Conservation (phyloP, 2,797 vertebrate species). For the Cyclura pinguis region DNA sequence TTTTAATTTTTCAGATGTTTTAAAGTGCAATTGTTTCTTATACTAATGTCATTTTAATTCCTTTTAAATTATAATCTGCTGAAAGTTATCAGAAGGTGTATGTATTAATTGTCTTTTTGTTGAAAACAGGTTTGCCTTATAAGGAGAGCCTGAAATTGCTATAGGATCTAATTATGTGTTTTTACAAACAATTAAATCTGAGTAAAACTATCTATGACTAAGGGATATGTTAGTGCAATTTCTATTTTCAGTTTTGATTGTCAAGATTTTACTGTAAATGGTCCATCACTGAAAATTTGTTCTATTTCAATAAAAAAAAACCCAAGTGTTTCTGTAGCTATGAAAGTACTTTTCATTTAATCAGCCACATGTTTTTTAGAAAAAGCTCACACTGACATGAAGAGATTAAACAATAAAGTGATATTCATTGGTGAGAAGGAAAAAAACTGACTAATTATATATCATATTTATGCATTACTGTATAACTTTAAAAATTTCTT, state of each 20-base stretch:
- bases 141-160: constrained; percentile 76
- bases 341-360: constrained; percentile 39
- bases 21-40: constrained; percentile 89
- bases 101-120: constrained; percentile 84
- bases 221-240: constrained; percentile 68
- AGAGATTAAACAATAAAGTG: constrained; percentile 1
- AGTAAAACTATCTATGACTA: constrained; percentile 62
- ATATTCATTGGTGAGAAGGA: constrained; percentile 1
- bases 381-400: neutral
- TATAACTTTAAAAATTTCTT: constrained; percentile 37
- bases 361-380: constrained; percentile 48
- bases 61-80: constrained; percentile 81
- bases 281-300: constrained; percentile 61
- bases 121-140: constrained; percentile 61
- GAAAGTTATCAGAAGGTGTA: constrained; percentile 79
- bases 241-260: constrained; percentile 69
- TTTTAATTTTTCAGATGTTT: constrained; percentile 84
- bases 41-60: constrained; percentile 80
- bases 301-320: constrained; percentile 72
- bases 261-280: constrained; percentile 69
- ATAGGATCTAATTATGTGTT: constrained; percentile 82
- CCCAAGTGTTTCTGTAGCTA: constrained; percentile 39
- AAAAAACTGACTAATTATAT: constrained; percentile 15
- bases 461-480: constrained; percentile 10
- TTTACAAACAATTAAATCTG: constrained; percentile 80